Base-by-base conservation (phyloP, 2,888 invertebrate species). In the Orthosia gothica region DNA sequence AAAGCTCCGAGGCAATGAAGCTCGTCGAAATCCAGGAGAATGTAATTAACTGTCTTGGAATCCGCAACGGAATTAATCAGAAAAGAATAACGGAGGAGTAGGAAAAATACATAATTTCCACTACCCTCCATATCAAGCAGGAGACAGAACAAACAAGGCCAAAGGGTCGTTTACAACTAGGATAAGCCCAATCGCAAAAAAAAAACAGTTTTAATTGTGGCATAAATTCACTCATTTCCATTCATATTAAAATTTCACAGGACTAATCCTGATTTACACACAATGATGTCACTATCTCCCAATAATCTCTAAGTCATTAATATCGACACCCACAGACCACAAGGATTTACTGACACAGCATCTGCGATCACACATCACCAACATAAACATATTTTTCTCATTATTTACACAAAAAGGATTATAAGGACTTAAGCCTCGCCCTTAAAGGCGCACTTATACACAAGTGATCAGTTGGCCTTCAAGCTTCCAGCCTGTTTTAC, bases 381-480 rank as follows among this genome's bases (percentile, higher is more conserved):
- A 11, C 65, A 32, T 45, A 52, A 52, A 45, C 4, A 52, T 32
- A 18, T 63, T 47, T 75, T 78, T 40, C 26, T 63, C 45, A 62
- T 58, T 62, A 47, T 69, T 58, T 70, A 63, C 52, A 54, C 52
- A 59, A 59, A 54, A 57, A 57, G 61, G 23, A 72, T 52, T 61
- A 54, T 1, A 77, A 62, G 62, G 50, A 20, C 50, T 72, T 61
- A 55, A 72, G 50, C 16, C 63, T 58, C 18, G 26, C 32, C 49
- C 16, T 23, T 13, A 54, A 57, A 54, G 32, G 40, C 40, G 49
- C n/a, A 40, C 40, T 54, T 15, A 66, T 67, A 66, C 69, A 55
- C 70, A 81, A 81, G 63, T 59, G 57, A 81, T 70, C 66, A 70
- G 76, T 54, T 81, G 68, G 32, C 55, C n/a, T 61, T 15, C 54